Evolutionary conservation across 1,140 invertebrate species (phyloP).

Genomic region (Pseudachorutes palmiensis): DNA sequence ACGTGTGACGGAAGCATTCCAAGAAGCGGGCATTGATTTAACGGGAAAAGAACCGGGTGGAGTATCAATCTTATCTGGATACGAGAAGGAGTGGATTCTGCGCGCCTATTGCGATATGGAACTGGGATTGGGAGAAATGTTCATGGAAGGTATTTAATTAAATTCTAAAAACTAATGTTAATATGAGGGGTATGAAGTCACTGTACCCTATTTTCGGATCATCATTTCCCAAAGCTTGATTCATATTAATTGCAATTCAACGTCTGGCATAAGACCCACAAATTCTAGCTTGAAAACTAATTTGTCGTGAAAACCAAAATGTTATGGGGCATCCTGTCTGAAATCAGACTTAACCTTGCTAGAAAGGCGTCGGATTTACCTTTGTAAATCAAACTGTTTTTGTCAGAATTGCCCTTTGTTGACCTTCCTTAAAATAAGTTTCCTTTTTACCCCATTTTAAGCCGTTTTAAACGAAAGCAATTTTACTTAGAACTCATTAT

Average conservation of each 20-base stretch:
- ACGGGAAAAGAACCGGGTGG: neutral
- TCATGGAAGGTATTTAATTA: constrained; percentile 23
- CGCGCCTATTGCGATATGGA: constrained; percentile 11
- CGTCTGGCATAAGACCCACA: no score
- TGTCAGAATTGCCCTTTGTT: no score
- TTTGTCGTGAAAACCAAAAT: no score
- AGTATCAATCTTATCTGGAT: neutral
- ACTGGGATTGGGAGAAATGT: constrained; percentile 24
- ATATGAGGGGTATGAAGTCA: neutral
- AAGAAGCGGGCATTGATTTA: neutral
- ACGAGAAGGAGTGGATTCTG: neutral
- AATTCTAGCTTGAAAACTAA: no score
- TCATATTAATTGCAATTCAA: neutral
- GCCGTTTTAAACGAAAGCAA: no score
- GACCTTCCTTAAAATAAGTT: no score
- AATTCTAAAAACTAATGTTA: neutral
- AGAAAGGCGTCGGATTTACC: no score
- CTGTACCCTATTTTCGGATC: neutral
- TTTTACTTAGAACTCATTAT: no score
- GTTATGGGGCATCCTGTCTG: no score
- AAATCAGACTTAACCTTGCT: no score
- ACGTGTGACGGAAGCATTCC: neutral
- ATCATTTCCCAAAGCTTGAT: neutral
- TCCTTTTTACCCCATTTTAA: no score
- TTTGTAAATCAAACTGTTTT: no score